Evolutionary conservation across 2,888 invertebrate species (phyloP), one percentile per base, ranked within the genome.

Genomic region (Drosophila yooni): DNA sequence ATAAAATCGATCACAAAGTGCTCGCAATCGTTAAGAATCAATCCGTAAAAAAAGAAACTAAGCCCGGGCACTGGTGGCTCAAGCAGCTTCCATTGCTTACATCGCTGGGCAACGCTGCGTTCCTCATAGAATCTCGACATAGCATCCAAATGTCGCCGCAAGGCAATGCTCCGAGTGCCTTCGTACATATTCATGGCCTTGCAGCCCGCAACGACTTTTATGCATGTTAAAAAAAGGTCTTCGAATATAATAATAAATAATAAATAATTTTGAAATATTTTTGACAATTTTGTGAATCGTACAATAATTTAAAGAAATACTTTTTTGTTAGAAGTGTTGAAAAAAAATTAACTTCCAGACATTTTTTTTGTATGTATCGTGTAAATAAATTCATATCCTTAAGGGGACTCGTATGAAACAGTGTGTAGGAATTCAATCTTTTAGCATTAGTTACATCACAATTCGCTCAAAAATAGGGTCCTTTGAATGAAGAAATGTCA

Each of bases 1-100:
- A 74, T 34, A 51, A 87, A 83, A 15, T 90, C 80, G 0, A 87
- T 83, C 7, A 64, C 59, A 52, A 87, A 90, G 57, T 88, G 71
- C 50, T 87, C 87, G 46, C 87, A 87, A 8, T 70, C 74, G 25
- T 11, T 36, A 0, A 71, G 61, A 13, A 90, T 75, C 15, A 80
- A n/a, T 27, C 87, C 87, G 38, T 82, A 77, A 36, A 90, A 66
- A 36, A 87, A 69, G 25, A 87, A 86, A 38, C 78, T 71, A 0
- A 80, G 61, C 2, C 90, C 87, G 10, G 84, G 87, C 29, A 34
- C 40, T 8, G 87, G 73, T 6, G 50, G 54, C 6, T 72, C 31
- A 18, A 1, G 3, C 34, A 85, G 46, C 11, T 56, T 40, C 2
- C 60, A 74, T n/a, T 71, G 60, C 38, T 71, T 80, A 1, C 75